A percentile compares a stretch with the other conserved stretches of the same genome.
phyloP scores from a whole-genome alignment of 2,888 invertebrate genomes.

The Rhamnusium bicolor region DNA sequence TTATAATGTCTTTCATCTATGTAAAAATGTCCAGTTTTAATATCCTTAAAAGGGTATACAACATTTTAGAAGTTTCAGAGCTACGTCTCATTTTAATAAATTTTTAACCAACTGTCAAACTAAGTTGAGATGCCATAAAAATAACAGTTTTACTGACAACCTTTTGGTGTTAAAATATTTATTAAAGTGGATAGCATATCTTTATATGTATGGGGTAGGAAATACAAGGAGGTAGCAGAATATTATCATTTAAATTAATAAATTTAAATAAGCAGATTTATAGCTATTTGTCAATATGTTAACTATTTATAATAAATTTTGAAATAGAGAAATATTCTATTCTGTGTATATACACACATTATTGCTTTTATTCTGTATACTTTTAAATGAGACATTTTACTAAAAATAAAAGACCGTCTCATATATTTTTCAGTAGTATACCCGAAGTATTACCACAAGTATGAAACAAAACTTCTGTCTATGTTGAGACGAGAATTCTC shows the following conservation, averaged over 20 bases:
- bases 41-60: slow-evolving; percentile 13
- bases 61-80: slow-evolving; percentile 1
- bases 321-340: too few relatives aligned
- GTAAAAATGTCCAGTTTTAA: slow-evolving; percentile 9
- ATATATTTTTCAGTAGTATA: not conserved
- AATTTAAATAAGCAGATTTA: not conserved
- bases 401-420: not conserved
- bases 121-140: slow-evolving; percentile 11
- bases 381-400: not conserved
- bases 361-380: not conserved
- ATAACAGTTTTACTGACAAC: slow-evolving; percentile 10
- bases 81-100: slow-evolving; percentile 10
- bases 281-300: too few relatives aligned
- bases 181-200: slow-evolving; percentile 5
- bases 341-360: too few relatives aligned
- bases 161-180: not conserved
- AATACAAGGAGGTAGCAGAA: too few relatives aligned
- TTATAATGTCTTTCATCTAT: not conserved
- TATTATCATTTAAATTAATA: too few relatives aligned
- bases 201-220: not conserved
- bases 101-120: slow-evolving; percentile 16
- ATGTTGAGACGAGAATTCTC: slow-evolving; percentile 12
- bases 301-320: too few relatives aligned
- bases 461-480: slow-evolving; percentile 3
- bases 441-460: not conserved